These are phyloP conservation scores for Sarcophilus harrisii DNA, from an alignment of 2,797 vertebrate species.

Conservation along the genomic window DNA sequence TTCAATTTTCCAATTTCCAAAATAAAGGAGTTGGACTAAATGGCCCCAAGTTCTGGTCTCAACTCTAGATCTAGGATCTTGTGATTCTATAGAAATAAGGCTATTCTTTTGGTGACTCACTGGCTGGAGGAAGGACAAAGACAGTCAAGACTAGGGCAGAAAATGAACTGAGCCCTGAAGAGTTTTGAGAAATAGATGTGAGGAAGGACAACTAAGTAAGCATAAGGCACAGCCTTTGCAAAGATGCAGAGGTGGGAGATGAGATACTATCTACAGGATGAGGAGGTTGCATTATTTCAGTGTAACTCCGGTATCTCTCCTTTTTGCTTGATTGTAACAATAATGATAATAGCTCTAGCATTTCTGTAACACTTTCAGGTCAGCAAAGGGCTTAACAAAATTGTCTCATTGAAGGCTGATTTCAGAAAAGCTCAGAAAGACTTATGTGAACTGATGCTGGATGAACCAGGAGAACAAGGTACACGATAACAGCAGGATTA, in stretches of 20 bases:
- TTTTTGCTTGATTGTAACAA: neutral
- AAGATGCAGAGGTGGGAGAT: neutral
- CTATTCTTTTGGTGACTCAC: neutral
- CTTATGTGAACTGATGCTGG: too few species aligned
- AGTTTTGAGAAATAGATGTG: neutral
- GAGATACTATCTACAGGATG: neutral
- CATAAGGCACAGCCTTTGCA: neutral
- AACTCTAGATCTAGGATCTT: neutral
- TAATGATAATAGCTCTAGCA: neutral
- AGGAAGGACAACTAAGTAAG: neutral
- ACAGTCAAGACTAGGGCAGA: neutral
- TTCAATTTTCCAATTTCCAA: neutral
- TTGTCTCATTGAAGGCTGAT: too few species aligned
- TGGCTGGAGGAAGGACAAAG: neutral
- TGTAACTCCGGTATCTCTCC: neutral
- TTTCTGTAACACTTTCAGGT: neutral
- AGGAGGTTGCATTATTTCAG: neutral
- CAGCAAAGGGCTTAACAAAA: neutral
- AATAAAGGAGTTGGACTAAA: neutral
- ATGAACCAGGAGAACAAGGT: too few species aligned
- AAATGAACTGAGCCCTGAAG: neutral
- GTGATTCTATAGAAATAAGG: neutral
- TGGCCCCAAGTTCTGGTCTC: neutral
- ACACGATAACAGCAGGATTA: too few species aligned
- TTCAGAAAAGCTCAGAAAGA: too few species aligned